These are phyloP conservation scores for Atrina japonica DNA, from an alignment of 2,888 invertebrate genomes.

Conservation along the genomic window DNA sequence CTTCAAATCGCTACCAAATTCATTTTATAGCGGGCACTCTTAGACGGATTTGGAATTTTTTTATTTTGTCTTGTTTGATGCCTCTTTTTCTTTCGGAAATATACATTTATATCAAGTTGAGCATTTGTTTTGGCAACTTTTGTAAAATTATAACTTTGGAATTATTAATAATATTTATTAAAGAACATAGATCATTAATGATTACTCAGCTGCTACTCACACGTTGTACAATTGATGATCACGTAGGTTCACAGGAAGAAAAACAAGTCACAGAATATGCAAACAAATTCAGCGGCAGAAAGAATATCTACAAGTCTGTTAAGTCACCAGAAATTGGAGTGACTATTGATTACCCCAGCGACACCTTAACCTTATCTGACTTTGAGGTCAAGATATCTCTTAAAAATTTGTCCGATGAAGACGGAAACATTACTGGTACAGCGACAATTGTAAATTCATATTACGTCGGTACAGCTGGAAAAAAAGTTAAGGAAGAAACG, in stretches of 20 bases:
- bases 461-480: slow-evolving; percentile 67
- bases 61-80: too few species aligned
- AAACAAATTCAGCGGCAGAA: slow-evolving; percentile 57
- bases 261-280: slow-evolving; percentile 64
- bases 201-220: too few species aligned
- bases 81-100: too few species aligned
- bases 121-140: too few species aligned
- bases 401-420: slow-evolving; percentile 50
- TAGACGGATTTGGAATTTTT: too few species aligned
- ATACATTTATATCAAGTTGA: too few species aligned
- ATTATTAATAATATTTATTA: too few species aligned
- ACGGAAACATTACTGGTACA: slow-evolving; percentile 47
- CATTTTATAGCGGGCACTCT: too few species aligned
- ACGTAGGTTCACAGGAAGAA: slow-evolving; percentile 70
- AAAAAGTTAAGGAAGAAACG: slow-evolving; percentile 48
- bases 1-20: too few species aligned
- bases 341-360: slow-evolving; percentile 46
- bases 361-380: slow-evolving; percentile 54
- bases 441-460: slow-evolving; percentile 57
- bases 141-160: too few species aligned
- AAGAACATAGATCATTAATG: too few species aligned
- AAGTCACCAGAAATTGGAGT: slow-evolving; percentile 51
- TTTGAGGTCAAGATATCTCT: slow-evolving; percentile 52
- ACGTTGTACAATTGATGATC: background rate
- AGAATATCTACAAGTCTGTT: slow-evolving; percentile 61